Base-by-base conservation (phyloP, 2,888 invertebrate species). In the Steinernema carpocapsae region DNA sequence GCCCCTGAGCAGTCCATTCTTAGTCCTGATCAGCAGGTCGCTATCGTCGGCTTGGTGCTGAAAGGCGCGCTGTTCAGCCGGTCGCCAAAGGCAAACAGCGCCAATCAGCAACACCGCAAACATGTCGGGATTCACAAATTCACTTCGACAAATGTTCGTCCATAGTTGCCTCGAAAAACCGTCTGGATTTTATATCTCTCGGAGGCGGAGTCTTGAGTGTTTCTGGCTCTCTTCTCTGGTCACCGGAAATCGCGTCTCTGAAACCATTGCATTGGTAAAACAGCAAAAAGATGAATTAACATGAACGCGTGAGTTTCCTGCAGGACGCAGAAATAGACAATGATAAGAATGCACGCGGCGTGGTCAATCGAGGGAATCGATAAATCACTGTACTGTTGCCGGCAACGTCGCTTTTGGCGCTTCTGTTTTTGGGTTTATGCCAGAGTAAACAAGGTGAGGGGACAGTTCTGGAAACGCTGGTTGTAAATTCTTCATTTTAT, bases 71-170 rank as follows among this genome's bases (percentile, higher is more conserved):
- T 56, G 56, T 17, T 56, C 56, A 26, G 56, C 26, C n/a, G 56
- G 56, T 10, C 56, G 56, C 56, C 56, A 56, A 17, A 56, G 26
- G 56, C 22, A 26, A 14, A 12, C 22, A 19, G 26, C 56, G 56
- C 56, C 56, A 26, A 56, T 56, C 56, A 56, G 56, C 56, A 56
- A 56, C 56, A 56, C 56, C 56, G 26, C 19, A 19, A 24, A 24
- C 56, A 56, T 56, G 26, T 56, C 56, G 56, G 56, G 24, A 26
- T 56, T 26, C n/a, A n/a, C n/a, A n/a, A n/a, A 12, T 56, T 19
- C 19, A 6, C 51, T 51, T 6, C 56, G 12, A 56, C 56, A 26
- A 56, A 12, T 22, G 56, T 56, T 56, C 56, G 26, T 56, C 26
- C 56, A 56, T 56, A 56, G 22, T 56, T 26, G 17, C 24, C 56